These are phyloP conservation scores for Alcis repandata DNA, from an alignment of 2,888 invertebrate genomes.

Conservation along the genomic window DNA sequence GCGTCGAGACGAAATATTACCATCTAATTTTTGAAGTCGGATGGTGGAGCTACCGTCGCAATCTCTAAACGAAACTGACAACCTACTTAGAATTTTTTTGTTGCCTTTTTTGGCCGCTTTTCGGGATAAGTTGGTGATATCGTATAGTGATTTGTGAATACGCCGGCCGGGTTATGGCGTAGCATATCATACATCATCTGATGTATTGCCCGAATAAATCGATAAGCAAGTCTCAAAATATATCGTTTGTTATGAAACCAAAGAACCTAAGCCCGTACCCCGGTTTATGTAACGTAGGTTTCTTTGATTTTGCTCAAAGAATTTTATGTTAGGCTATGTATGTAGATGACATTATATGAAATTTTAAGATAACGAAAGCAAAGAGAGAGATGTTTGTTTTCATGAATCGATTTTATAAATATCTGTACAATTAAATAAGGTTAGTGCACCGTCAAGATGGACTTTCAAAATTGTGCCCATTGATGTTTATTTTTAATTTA, in stretches of 20 bases:
- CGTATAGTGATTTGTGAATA: conserved; percentile 17
- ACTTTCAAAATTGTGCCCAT: too few relatives aligned
- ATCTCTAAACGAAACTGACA: not conserved
- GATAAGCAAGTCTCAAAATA: conserved; percentile 17
- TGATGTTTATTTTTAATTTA: too few relatives aligned
- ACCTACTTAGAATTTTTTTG: not conserved
- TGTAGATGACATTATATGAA: too few relatives aligned
- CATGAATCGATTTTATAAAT: too few relatives aligned
- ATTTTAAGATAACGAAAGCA: too few relatives aligned
- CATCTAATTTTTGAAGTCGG: not conserved
- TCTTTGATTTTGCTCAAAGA: not conserved
- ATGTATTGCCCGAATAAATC: conserved; percentile 12
- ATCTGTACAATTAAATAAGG: too few relatives aligned
- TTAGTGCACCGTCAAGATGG: too few relatives aligned
- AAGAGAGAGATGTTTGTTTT: too few relatives aligned
- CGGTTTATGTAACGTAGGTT: not conserved
- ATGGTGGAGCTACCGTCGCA: not conserved
- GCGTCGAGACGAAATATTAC: conserved; percentile 19
- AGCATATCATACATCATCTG: conserved; percentile 22
- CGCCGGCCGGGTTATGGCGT: conserved; percentile 16
- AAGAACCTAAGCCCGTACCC: not conserved
- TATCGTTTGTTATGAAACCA: conserved; percentile 14
- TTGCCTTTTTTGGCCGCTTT: not conserved
- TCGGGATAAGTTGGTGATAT: not conserved
- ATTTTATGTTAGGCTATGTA: not conserved